A percentile compares a stretch with the other conserved stretches of the same genome.
Conservation (phyloP, 2,888 invertebrate species). For the Drosophila paucipuncta region DNA sequence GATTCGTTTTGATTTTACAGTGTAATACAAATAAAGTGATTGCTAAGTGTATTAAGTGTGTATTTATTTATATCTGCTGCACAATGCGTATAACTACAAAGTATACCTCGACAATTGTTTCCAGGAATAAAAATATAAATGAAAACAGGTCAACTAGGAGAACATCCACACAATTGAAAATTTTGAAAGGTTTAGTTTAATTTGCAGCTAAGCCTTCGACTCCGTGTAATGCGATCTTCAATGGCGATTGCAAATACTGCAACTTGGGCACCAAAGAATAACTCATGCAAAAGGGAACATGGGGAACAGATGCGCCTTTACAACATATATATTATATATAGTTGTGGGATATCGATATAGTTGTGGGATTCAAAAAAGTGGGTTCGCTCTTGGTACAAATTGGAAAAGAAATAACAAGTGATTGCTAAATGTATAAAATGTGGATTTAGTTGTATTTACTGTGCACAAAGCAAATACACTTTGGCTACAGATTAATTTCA, state of each 20-base stretch:
- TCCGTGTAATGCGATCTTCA: conserved; percentile 3
- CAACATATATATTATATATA: too few relatives aligned
- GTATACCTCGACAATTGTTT: background rate
- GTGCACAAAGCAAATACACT: too few relatives aligned
- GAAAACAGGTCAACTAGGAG: background rate
- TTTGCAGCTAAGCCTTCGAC: background rate
- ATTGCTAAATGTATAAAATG: background rate
- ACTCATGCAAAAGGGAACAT: too few relatives aligned
- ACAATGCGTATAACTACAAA: background rate
- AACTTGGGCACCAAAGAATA: background rate
- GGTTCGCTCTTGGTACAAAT: too few relatives aligned
- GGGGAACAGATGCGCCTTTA: too few relatives aligned
- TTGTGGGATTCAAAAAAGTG: too few relatives aligned
- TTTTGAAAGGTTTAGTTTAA: background rate
- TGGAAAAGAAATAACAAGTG: background rate
- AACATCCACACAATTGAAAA: background rate
- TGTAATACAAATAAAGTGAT: background rate
- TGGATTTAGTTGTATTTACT: background rate
- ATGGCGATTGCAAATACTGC: background rate
- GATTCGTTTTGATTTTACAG: background rate
- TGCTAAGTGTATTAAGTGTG: background rate
- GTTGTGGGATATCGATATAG: too few relatives aligned
- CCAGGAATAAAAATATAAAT: background rate
- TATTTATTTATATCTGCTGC: background rate
- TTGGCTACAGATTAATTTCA: background rate